Evolutionary conservation across 2,888 invertebrate species (phyloP).

Genomic region (Amblyteles armatorius): DNA sequence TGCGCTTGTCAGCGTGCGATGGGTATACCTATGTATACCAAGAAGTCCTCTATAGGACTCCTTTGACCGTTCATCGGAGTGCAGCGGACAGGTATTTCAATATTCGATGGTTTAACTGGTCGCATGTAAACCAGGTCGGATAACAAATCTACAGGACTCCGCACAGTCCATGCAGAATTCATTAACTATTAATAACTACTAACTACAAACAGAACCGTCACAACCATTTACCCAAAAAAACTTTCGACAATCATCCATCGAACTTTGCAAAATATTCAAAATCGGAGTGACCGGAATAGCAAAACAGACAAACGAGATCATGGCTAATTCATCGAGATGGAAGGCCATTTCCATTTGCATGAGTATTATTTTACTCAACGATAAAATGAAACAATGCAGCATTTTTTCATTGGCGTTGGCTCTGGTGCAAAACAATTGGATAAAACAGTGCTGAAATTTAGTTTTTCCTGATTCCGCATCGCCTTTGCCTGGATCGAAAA

Average conservation of each 20-base stretch:
- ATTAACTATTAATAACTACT: slow-evolving; percentile 3
- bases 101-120: slow-evolving; percentile 45
- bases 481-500: no score
- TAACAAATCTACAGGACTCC: slow-evolving; percentile 5
- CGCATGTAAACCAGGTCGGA: slow-evolving; percentile 3
- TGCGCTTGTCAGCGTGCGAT: neutral
- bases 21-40: neutral
- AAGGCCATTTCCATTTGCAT: no score
- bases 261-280: slow-evolving; percentile 22
- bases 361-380: no score
- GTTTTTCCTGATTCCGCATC: no score
- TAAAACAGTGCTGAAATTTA: neutral
- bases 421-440: no score
- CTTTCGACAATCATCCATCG: neutral
- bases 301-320: no score
- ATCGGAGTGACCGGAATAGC: neutral
- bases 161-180: neutral
- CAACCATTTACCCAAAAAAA: slow-evolving; percentile 2
- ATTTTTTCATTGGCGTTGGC: no score
- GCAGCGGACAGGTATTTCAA: slow-evolving; percentile 40
- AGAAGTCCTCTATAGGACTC: neutral
- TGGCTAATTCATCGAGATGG: no score
- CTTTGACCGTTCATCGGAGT: slow-evolving; percentile 48
- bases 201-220: slow-evolving; percentile 19
- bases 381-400: no score